Conservation (phyloP, 2,113 vertebrate species). For the Pica pica region DNA sequence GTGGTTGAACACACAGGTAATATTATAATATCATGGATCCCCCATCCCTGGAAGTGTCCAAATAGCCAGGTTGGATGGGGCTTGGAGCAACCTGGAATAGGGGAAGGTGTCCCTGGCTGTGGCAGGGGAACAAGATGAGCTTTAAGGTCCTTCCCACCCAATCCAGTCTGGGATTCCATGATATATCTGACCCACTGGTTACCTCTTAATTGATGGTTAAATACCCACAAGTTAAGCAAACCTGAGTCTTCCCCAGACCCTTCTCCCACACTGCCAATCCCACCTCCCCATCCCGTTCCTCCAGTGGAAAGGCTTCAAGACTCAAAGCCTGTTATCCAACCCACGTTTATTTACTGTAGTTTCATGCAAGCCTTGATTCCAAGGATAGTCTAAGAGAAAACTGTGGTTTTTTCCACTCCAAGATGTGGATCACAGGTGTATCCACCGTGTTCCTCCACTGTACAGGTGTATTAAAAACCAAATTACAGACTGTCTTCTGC, state of each 20-base stretch:
- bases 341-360: accelerated
- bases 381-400: not conserved
- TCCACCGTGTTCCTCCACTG: not conserved
- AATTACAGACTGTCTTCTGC: not conserved
- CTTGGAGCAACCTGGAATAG: not conserved
- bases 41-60: not conserved
- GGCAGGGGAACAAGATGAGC: not conserved
- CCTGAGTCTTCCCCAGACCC: not conserved
- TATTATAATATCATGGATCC: not conserved
- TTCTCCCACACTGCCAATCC: not conserved
- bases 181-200: not conserved
- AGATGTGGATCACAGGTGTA: not conserved
- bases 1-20: not conserved
- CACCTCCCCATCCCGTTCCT: not conserved
- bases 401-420: accelerated
- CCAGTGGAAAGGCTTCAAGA: not conserved
- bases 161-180: not conserved
- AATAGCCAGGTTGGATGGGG: not conserved
- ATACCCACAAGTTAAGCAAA: not conserved
- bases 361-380: not conserved
- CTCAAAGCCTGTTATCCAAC: not conserved
- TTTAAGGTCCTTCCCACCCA: not conserved
- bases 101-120: not conserved
- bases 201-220: not conserved
- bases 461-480: not conserved